Conservation (phyloP, 2,888 invertebrate species). For the Prenolepis imparis region DNA sequence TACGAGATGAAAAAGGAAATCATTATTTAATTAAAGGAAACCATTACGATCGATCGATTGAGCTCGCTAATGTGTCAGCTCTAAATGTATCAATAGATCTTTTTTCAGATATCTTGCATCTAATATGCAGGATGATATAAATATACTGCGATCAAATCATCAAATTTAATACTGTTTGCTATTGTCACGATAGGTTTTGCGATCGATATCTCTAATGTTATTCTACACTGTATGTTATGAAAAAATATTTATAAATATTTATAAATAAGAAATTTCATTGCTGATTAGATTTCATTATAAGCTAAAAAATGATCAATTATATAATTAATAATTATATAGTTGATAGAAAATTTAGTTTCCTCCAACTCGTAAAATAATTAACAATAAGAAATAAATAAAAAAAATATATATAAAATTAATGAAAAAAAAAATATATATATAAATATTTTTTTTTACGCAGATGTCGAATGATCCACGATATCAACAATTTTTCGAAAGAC, state of each 20-base stretch:
- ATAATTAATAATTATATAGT: neutral
- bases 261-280: neutral
- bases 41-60: constrained; percentile 19
- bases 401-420: neutral
- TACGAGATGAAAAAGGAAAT: neutral
- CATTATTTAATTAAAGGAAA: constrained; percentile 12
- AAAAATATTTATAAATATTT: no score
- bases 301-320: neutral
- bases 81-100: constrained; percentile 19
- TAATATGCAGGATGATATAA: neutral
- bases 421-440: neutral
- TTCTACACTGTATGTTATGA: neutral
- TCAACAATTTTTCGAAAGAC: constrained; percentile 1
- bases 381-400: neutral
- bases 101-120: neutral
- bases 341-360: neutral
- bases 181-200: neutral
- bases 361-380: neutral
- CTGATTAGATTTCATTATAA: neutral
- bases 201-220: neutral
- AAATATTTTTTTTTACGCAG: neutral
- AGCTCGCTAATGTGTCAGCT: neutral
- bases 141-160: neutral
- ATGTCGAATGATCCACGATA: constrained; percentile 23
- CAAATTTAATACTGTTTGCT: neutral